phyloP scores from a whole-genome alignment of 2,888 invertebrate genomes.

The Cantharis rustica region DNA sequence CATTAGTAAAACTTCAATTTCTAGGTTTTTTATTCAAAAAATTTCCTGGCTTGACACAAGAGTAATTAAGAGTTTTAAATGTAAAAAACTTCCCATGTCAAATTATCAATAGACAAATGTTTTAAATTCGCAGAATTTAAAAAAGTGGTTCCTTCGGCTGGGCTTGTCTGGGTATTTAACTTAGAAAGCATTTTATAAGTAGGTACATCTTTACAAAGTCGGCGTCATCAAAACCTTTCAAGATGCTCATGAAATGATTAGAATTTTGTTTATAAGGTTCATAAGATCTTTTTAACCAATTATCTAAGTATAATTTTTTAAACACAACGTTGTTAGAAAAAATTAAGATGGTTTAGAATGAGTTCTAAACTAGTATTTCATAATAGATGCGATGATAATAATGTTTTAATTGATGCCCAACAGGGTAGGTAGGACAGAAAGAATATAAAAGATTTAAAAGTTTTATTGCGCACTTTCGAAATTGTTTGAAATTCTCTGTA shows the following conservation, averaged over 20 bases:
- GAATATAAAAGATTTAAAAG: too few species aligned
- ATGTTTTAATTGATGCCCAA: too few species aligned
- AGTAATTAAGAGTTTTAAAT: background rate
- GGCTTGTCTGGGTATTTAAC: background rate
- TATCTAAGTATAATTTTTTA: background rate
- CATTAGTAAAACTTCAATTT: background rate
- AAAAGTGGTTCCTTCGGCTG: background rate
- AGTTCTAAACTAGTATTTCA: background rate
- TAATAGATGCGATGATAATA: background rate
- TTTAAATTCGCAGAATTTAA: background rate
- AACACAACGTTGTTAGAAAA: background rate
- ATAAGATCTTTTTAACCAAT: background rate
- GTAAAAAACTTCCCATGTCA: background rate
- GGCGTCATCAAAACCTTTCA: background rate
- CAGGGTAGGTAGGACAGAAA: too few species aligned
- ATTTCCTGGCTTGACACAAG: background rate
- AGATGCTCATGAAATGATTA: background rate
- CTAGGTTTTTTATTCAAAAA: background rate
- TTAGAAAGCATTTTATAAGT: background rate
- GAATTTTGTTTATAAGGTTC: background rate
- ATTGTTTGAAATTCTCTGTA: background rate
- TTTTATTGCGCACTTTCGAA: background rate
- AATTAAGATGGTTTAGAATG: background rate
- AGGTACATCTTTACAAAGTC: background rate
- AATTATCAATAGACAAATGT: background rate